phyloP scores from a whole-genome alignment of 2,888 invertebrate species.

The Melanchra persicariae region DNA sequence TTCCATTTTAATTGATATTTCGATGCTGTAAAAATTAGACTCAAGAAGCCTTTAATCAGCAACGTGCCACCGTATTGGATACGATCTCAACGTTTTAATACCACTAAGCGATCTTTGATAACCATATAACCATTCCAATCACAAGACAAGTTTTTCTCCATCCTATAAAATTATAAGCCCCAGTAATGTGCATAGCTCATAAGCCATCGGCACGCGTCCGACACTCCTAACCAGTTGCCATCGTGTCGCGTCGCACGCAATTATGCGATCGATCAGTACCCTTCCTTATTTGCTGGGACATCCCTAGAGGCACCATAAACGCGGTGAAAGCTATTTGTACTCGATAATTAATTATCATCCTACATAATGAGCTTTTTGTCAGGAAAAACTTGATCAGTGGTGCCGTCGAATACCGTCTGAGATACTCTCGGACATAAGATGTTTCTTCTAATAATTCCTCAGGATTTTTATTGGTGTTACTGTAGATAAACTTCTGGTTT shows the following conservation, averaged over 20 bases:
- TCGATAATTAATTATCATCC: constrained; percentile 51
- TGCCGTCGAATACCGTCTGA: constrained; percentile 22
- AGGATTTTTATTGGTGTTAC: background rate
- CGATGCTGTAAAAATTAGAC: background rate
- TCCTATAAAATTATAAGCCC: constrained; percentile 27
- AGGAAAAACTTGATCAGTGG: constrained; percentile 32
- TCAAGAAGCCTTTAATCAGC: background rate
- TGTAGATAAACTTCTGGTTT: background rate
- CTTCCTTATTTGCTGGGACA: constrained; percentile 62
- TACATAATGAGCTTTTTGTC: constrained; percentile 39
- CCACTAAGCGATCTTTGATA: background rate
- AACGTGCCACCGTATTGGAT: no score
- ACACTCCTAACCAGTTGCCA: constrained; percentile 41
- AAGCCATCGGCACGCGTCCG: constrained; percentile 37
- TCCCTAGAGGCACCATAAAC: constrained; percentile 51
- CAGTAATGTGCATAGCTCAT: constrained; percentile 31
- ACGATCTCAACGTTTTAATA: background rate
- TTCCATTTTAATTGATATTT: background rate
- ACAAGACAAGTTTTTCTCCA: constrained; percentile 2
- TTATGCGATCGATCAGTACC: constrained; percentile 62
- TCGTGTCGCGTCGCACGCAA: constrained; percentile 49
- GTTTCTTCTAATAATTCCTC: constrained; percentile 23
- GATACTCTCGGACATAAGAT: constrained; percentile 33
- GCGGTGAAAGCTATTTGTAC: constrained; percentile 53
- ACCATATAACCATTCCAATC: background rate